Base-by-base conservation (phyloP, 2,797 vertebrate species). In the Brachyrhaphis roseni region DNA sequence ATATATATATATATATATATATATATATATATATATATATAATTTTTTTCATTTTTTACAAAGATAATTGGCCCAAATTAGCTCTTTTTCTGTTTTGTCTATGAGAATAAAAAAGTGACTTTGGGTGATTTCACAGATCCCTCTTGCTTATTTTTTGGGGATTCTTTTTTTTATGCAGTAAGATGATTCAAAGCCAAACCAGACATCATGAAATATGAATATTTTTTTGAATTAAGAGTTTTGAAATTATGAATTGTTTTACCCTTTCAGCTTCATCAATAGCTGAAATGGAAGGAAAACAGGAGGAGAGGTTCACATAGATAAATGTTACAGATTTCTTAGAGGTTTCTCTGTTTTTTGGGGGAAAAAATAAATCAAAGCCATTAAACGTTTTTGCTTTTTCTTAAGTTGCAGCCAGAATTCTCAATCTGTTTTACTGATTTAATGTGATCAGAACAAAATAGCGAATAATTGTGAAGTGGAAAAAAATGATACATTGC, bases 1-100 rank as follows among this genome's bases (percentile, higher is more conserved):
- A 46, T 43, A 43, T 43, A 43, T 45, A 45, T 45, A 45, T 12
- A 3, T 12, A 3, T 10, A 10, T 43, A n/a, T n/a, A n/a, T n/a
- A n/a, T n/a, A n/a, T n/a, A n/a, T 36, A 36, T 36, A 36, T 36
- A 4, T 36, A 36, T 36, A 36, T 36, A 36, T 8, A 41, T 41
- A 41, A 39, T n/a, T n/a, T n/a, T n/a, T n/a, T n/a, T n/a, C n/a
- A n/a, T 11, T 11, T 43, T 43, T 45, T 45, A 45, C 45, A 45
- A 45, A 45, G 45, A 45, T 78, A 83, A 73, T 34, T 79, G 8
- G 20, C 64, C 36, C 11, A 23, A 26, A 41, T 41, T 26, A 41
- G 34, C 3, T 39, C 39, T 26, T 13, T 12, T 23, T 41, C 64
- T 26, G 10, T n/a, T 70, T 70, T 0, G 1, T 12, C 66, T 12